phyloP scores from a whole-genome alignment of 2,888 invertebrate genomes.

The Pseudococcus longispinus region DNA sequence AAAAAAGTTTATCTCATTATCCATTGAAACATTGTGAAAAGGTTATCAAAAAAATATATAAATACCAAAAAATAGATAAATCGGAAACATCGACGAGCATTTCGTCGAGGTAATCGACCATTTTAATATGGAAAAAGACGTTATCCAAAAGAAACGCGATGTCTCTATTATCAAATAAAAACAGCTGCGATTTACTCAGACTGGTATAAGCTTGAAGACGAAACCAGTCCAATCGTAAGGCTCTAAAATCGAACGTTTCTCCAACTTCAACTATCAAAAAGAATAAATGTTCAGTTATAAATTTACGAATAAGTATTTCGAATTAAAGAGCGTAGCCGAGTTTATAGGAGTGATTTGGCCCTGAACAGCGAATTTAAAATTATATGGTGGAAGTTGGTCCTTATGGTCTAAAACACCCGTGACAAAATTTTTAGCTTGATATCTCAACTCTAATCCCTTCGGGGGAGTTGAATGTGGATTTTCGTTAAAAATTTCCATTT shows the following conservation, averaged over 20 bases:
- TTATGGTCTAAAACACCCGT: too few relatives aligned
- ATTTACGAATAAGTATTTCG: not conserved
- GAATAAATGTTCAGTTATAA: not conserved
- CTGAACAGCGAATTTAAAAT: too few relatives aligned
- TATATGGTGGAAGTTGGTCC: too few relatives aligned
- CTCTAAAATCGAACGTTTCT: constrained; percentile 93
- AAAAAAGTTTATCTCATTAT: not conserved
- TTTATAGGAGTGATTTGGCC: too few relatives aligned
- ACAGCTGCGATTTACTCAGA: constrained; percentile 75
- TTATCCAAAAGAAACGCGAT: constrained; percentile 92
- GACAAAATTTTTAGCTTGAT: too few relatives aligned
- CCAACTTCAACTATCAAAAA: constrained; percentile 83
- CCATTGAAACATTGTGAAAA: not conserved
- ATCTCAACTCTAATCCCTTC: too few relatives aligned
- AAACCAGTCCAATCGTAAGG: constrained; percentile 96
- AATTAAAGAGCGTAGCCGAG: too few relatives aligned
- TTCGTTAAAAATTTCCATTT: too few relatives aligned
- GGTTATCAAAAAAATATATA: not conserved
- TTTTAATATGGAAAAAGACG: constrained; percentile 94
- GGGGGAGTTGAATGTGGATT: too few relatives aligned
- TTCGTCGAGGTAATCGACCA: constrained; percentile 97
- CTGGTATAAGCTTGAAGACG: constrained; percentile 94
- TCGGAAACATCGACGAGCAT: constrained; percentile 96
- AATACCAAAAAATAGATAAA: constrained; percentile 89
- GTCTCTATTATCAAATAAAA: constrained; percentile 82